A percentile compares a stretch with the other conserved stretches of the same genome.
Conservation (phyloP, 2,888 invertebrate species). For the Melipona bicolor region DNA sequence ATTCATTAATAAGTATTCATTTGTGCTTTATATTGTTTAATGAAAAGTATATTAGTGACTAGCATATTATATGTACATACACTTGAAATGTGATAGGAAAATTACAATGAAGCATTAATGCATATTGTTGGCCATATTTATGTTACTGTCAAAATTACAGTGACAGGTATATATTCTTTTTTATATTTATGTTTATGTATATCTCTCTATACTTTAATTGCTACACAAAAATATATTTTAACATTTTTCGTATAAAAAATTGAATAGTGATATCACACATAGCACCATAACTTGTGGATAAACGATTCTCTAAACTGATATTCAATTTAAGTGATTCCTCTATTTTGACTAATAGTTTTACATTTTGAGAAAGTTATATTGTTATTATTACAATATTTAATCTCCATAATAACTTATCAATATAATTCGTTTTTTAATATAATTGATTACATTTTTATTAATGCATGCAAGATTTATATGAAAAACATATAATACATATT, state of each 20-base stretch:
- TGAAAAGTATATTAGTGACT: constrained; percentile 48
- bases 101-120: constrained; percentile 31
- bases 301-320: constrained; percentile 39
- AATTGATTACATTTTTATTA: neutral
- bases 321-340: constrained; percentile 26
- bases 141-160: constrained; percentile 25
- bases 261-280: constrained; percentile 47
- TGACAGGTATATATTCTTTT: constrained; percentile 33
- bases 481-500: neutral
- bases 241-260: constrained; percentile 59
- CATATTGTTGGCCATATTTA: constrained; percentile 25
- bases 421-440: constrained; percentile 11
- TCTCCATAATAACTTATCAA: constrained; percentile 16
- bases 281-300: constrained; percentile 53
- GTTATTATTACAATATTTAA: constrained; percentile 10
- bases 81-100: constrained; percentile 25
- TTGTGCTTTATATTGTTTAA: constrained; percentile 39
- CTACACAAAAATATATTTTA: constrained; percentile 69
- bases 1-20: constrained; percentile 20
- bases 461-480: neutral
- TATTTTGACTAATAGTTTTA: constrained; percentile 26
- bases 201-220: constrained; percentile 33
- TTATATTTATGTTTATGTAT: constrained; percentile 28
- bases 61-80: constrained; percentile 36
- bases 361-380: constrained; percentile 19